Base-by-base conservation (phyloP, 2,113 vertebrate genomes). In the Chloropsis cyanopogon region DNA sequence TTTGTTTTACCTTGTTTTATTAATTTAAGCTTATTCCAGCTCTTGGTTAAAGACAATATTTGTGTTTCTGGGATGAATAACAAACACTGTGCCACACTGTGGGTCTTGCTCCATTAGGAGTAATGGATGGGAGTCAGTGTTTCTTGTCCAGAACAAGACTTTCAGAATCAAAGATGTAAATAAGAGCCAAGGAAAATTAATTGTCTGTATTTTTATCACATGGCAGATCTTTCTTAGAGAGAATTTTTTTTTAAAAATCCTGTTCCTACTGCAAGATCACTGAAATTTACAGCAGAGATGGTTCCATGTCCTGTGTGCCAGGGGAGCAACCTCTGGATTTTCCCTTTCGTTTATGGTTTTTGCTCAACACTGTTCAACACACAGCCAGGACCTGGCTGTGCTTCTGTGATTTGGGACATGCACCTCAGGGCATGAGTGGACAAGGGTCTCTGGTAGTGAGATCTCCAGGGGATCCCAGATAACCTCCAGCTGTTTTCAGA, bases 131-230 rank as follows among this genome's bases (percentile, higher is more conserved):
- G 28, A 92, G 47, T 20, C 46, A 15, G 44, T 56, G 73, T 82
- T 95, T 82, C 50, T 95, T 25, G 8, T 70, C 79, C 42, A 73
- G 72, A 88, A 76, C 49, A 84, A 88, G 69, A 47, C 50, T 94
- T 85, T 76, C 72, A 88, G 79, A 83, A 86, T 54, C 83, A 95
- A 92, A 93, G 72, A 84, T 35, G 69, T 59, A 95, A 95, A 83
- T 90, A 90, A 87, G 84, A 95, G 37, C 37, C 49, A 68, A 82
- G 49, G 47, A 86, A 94, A 94, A 92, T 82, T 79, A 92, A 88
- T 59, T 90, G 42, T 69, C 84, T 84, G 19, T 50, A 33, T 64
- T 92, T 86, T 90, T 90, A 61, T 88, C 86, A 37, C 37, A 14
- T 6, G 29, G 65, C 33, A 90, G 44, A 57, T 77, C n/a, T 84